Conservation (phyloP, 2,113 vertebrate species). For the Gorsachius goisagi region DNA sequence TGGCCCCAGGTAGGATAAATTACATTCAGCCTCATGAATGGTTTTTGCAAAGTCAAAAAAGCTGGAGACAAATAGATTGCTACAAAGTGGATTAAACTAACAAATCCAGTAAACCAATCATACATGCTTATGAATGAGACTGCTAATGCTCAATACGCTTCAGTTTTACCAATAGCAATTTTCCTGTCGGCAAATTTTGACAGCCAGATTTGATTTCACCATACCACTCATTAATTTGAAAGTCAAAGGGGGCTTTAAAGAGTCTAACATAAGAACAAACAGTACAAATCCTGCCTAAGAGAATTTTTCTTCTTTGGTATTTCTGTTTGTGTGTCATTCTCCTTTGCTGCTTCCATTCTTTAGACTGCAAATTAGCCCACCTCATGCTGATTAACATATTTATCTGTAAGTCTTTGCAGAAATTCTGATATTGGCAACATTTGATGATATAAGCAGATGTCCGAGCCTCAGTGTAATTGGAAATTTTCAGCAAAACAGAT, state of each 20-base stretch:
- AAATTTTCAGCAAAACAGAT: slow-evolving; percentile 11
- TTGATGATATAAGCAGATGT: neutral
- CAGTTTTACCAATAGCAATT: neutral
- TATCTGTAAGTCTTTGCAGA: neutral
- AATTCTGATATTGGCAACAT: neutral
- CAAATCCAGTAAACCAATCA: neutral
- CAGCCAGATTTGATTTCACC: neutral
- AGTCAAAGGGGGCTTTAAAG: neutral
- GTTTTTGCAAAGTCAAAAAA: neutral
- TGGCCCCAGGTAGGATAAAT: neutral
- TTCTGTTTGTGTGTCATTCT: neutral
- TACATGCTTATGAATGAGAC: neutral
- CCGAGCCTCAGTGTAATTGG: neutral
- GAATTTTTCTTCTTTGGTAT: neutral
- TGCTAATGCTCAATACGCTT: neutral
- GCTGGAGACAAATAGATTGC: neutral
- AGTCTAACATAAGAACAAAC: neutral
- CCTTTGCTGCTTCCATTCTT: neutral
- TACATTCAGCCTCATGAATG: neutral
- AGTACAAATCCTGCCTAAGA: neutral
- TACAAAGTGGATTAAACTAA: neutral
- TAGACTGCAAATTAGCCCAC: neutral
- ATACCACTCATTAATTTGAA: neutral
- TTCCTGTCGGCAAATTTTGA: neutral
- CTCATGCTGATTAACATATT: neutral